Conservation (phyloP, 1,140 invertebrate genomes). For the Galendromus occidentalis region DNA sequence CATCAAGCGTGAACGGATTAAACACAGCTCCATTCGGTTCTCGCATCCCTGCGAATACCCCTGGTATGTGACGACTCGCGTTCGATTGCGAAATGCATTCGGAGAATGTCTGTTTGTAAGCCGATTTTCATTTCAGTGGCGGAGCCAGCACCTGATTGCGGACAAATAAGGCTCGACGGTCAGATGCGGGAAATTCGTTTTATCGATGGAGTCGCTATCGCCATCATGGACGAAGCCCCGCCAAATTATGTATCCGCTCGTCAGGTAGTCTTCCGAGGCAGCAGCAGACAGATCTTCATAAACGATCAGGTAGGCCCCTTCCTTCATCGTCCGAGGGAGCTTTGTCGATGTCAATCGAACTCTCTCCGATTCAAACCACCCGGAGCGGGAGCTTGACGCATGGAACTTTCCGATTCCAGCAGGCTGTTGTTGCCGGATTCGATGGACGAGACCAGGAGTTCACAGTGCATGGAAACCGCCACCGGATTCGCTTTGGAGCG, state of each 20-base stretch:
- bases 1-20: too few relatives aligned
- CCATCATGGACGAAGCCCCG: background rate
- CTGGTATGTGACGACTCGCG: too few relatives aligned
- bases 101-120: too few relatives aligned
- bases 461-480: constrained; percentile 30
- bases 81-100: too few relatives aligned
- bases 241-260: background rate
- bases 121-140: background rate
- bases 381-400: too few relatives aligned
- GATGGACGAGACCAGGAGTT: constrained; percentile 25
- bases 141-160: background rate
- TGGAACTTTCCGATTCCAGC: constrained; percentile 13
- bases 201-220: background rate
- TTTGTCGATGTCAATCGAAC: background rate
- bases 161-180: background rate
- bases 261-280: background rate
- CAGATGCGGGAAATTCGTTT: constrained; percentile 4
- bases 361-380: too few relatives aligned
- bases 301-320: background rate
- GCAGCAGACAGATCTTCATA: background rate
- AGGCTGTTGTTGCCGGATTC: constrained; percentile 14
- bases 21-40: too few relatives aligned
- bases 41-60: too few relatives aligned
- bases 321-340: background rate
- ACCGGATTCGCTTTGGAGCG: constrained; percentile 61